phyloP scores from a whole-genome alignment of 2,797 vertebrate species.

The Myotis pilosus region DNA sequence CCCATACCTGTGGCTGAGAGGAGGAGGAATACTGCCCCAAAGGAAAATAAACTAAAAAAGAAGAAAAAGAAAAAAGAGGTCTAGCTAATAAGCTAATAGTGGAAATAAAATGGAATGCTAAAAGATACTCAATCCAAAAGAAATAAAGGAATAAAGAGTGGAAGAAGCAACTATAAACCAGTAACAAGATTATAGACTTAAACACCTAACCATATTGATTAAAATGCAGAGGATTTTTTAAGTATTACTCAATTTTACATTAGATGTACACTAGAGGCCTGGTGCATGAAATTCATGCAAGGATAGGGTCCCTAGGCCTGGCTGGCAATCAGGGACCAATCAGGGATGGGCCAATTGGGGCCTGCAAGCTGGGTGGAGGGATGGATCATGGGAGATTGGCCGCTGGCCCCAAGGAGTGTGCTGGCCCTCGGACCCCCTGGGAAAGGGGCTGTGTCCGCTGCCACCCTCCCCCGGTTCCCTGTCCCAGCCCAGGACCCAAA shows the following conservation, averaged over 20 bases:
- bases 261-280: background rate
- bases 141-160: background rate
- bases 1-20: background rate
- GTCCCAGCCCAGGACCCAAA: too few species aligned
- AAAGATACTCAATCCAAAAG: background rate
- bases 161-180: background rate
- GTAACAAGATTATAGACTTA: background rate
- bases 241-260: background rate
- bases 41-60: background rate
- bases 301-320: too few species aligned
- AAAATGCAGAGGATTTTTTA: background rate
- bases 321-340: too few species aligned
- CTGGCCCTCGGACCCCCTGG: too few species aligned
- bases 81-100: background rate
- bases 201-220: background rate
- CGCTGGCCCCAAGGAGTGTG: too few species aligned
- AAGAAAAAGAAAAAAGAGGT: background rate
- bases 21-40: background rate
- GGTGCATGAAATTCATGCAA: too few species aligned
- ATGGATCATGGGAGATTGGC: too few species aligned
- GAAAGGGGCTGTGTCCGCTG: too few species aligned
- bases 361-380: too few species aligned
- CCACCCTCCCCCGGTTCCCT: too few species aligned
- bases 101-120: background rate
- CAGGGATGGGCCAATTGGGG: too few species aligned